Percentiles rank a stretch among this genome's conserved stretches.
Evolutionary conservation across 1,140 invertebrate species (phyloP).

Genomic region (Cepaea nemoralis): DNA sequence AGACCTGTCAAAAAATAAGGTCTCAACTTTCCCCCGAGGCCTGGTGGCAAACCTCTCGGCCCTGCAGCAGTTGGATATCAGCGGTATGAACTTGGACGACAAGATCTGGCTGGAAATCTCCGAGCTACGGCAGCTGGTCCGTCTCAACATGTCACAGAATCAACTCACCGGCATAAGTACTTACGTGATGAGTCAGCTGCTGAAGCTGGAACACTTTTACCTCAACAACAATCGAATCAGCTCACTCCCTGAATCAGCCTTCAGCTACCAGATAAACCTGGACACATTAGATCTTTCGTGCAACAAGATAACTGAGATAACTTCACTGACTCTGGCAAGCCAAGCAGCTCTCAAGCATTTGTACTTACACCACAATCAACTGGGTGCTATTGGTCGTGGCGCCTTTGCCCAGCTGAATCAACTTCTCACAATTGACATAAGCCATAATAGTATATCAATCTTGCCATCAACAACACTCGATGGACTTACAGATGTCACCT

Average conservation of each 20-base stretch:
- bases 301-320: constrained; percentile 39
- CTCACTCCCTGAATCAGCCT: constrained; percentile 35
- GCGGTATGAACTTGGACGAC: constrained; percentile 42
- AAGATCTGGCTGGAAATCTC: constrained; percentile 42
- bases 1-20: constrained; percentile 35
- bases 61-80: constrained; percentile 40
- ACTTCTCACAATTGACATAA: constrained; percentile 31
- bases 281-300: constrained; percentile 43
- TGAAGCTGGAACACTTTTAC: constrained; percentile 27
- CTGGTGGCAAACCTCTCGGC: constrained; percentile 13
- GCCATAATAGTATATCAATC: constrained; percentile 38
- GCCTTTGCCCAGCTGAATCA: constrained; percentile 34
- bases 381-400: constrained; percentile 4
- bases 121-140: constrained; percentile 17
- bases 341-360: constrained; percentile 32
- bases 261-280: constrained; percentile 37
- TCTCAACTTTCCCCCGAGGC: constrained; percentile 24
- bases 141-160: constrained; percentile 40
- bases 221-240: constrained; percentile 42
- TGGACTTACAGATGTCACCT: constrained; percentile 24
- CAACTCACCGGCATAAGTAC: constrained; percentile 21
- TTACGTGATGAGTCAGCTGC: constrained; percentile 36
- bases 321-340: constrained; percentile 33
- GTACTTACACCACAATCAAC: constrained; percentile 10
- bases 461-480: constrained; percentile 16